Evolutionary conservation across 1,140 invertebrate species (phyloP), one percentile per base, ranked within the genome.

Genomic region (Ylistrum balloti): DNA sequence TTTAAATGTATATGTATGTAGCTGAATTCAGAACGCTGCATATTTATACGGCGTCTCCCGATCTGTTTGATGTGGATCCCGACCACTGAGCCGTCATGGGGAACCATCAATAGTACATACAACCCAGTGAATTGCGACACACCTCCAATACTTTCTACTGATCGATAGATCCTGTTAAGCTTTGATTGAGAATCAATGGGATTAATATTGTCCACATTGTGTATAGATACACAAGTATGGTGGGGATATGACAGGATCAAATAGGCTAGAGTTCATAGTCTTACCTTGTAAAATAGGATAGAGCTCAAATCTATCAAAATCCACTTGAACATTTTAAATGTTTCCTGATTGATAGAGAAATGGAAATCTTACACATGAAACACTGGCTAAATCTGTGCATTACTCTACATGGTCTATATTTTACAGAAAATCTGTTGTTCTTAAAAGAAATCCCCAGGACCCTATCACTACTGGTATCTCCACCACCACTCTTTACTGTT

Each of bases 251-350:
- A 28, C n/a, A 74, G 22, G 56, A n/a, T 74, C 56, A 28, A 1
- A 74, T 2, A 28, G 56, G n/a, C 17, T 74, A 74, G 22, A 74
- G 56, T 1, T 74, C 56, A 74, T 28, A 74, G 56, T n/a, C n/a
- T 48, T 74, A 28, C 56, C 56, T n/a, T 74, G n/a, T 74, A 74
- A 74, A 74, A n/a, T n/a, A n/a, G n/a, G 56, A 74, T 74, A 74
- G 22, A 1, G 22, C 56, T 3, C 56, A 74, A 28, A 17, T 3
- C 56, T 74, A 74, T 74, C 56, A 74, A n/a, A 74, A 74, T 74
- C 56, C 22, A 74, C 56, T 74, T 74, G 1, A 74, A 74, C 22
- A 74, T 74, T 28, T n/a, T 74, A 74, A 74, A 17, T 74, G 56
- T 74, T 74, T n/a, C 7, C 22, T 74, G n/a, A 74, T 74, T 74